Base-by-base conservation (phyloP, 2,888 invertebrate species). In the Anorthoa munda region DNA sequence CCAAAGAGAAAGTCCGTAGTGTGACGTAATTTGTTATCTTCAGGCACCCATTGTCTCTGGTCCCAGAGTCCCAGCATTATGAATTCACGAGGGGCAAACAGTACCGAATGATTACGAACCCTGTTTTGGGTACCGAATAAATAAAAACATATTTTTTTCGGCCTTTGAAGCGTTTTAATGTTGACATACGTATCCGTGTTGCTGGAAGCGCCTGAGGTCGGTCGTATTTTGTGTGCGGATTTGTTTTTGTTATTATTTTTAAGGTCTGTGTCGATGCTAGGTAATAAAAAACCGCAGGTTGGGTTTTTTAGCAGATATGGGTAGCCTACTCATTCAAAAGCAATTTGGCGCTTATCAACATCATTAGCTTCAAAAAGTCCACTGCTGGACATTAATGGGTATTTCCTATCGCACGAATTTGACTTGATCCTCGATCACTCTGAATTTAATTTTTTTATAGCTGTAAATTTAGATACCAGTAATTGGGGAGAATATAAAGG, bases 21-120 rank as follows among this genome's bases (percentile, higher is more conserved):
- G 66, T 65, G 72, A 80, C 71, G 65, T 73, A 68, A 83, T 81
- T 81, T 60, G 76, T 72, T 85, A 74, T 72, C 77, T 85, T 76
- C 75, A 74, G 53, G 45, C 66, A 53, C 21, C 48, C 60, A 74
- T 83, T 85, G 79, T 83, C 72, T 79, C 67, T 66, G 45, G 68
- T 39, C 72, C 75, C 68, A 18, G 46, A n/a, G 60, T 51, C 71
- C 74, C 65, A 12, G 61, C 79, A 84, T 85, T 85, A 85, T 56
- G 72, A 72, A 85, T 85, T 85, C 85, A 84, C 59, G 50, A 72
- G 73, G 45, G 53, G 13, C n/a, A 60, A 81, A 76, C 80, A 82
- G 80, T 77, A 82, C 74, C 74, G 21, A 77, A 81, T 80, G 82
- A 85, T 86, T 80, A 80, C 72, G 82, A 71, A 61, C 67, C 39